Percentiles rank a stretch among this genome's conserved stretches.
Evolutionary conservation across 2,888 invertebrate genomes (phyloP).

Genomic region (Diadromus collaris): DNA sequence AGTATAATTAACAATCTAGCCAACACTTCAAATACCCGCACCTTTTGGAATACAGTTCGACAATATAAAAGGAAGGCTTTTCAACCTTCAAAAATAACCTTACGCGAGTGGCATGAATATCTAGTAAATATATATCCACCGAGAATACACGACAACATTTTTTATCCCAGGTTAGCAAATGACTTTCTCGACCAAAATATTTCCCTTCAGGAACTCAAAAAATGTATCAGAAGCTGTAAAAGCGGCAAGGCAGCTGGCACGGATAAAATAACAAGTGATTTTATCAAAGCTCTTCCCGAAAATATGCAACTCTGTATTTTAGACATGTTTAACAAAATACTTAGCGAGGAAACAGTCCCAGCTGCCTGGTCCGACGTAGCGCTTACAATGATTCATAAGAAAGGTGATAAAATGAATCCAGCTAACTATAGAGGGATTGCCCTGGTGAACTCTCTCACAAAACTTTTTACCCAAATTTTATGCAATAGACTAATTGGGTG

Average conservation of each 20-base stretch:
- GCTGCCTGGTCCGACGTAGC: slow-evolving; percentile 20
- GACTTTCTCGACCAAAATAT: slow-evolving; percentile 17
- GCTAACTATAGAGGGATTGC: slow-evolving; percentile 63
- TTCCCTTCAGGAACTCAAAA: not conserved
- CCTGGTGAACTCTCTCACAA: slow-evolving; percentile 56
- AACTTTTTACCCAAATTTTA: slow-evolving; percentile 60
- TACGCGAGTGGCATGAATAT: slow-evolving; percentile 1
- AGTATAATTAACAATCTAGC: slow-evolving; percentile 4
- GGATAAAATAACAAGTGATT: slow-evolving; percentile 44
- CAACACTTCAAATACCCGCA: slow-evolving; percentile 5
- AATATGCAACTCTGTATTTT: not conserved
- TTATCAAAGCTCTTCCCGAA: slow-evolving; percentile 19
- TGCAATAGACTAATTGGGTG: slow-evolving; percentile 48
- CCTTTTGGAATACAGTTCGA: slow-evolving; percentile 12
- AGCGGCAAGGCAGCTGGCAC: slow-evolving; percentile 46
- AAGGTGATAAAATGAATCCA: slow-evolving; percentile 56
- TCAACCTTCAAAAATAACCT: not conserved
- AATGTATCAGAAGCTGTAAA: slow-evolving; percentile 30
- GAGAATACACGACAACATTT: not conserved
- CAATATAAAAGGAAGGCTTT: not conserved
- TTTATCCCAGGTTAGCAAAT: not conserved
- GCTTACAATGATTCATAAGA: slow-evolving; percentile 57
- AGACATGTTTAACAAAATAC: slow-evolving; percentile 23
- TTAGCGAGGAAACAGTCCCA: not conserved
- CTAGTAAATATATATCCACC: slow-evolving; percentile 1